These are phyloP conservation scores for Sebastes umbrosus DNA, from an alignment of 2,797 vertebrate genomes.

Conservation along the genomic window DNA sequence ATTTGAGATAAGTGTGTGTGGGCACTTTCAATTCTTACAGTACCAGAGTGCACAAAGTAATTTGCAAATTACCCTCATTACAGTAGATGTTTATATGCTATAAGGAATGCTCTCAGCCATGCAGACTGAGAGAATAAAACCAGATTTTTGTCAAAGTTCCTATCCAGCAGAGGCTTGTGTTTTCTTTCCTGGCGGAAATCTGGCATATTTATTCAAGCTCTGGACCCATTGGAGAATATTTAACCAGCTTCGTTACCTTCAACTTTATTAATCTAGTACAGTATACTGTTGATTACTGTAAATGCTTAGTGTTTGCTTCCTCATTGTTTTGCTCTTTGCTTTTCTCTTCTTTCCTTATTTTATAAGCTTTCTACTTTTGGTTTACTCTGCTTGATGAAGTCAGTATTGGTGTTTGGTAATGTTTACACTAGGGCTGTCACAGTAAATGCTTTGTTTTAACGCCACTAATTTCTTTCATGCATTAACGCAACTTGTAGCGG, in stretches of 20 bases:
- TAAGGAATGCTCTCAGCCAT: neutral
- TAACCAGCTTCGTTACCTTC: neutral
- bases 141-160: neutral
- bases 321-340: neutral
- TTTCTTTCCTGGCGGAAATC: neutral
- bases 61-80: neutral
- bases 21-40: neutral
- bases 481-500: no score
- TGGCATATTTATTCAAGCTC: neutral
- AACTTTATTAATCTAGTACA: neutral
- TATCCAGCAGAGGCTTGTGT: neutral
- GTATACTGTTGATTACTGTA: neutral
- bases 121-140: neutral
- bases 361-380: neutral
- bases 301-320: neutral
- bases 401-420: neutral
- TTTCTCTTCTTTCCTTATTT: neutral
- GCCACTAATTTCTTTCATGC: no score
- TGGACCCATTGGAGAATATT: slow-evolving; percentile 32
- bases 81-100: neutral
- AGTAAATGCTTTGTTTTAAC: no score
- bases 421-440: neutral
- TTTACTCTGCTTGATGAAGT: neutral
- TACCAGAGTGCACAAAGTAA: neutral
- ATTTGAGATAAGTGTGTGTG: neutral